These are phyloP conservation scores for Vespertilio murinus DNA, from an alignment of 2,797 vertebrate species.

Conservation along the genomic window DNA sequence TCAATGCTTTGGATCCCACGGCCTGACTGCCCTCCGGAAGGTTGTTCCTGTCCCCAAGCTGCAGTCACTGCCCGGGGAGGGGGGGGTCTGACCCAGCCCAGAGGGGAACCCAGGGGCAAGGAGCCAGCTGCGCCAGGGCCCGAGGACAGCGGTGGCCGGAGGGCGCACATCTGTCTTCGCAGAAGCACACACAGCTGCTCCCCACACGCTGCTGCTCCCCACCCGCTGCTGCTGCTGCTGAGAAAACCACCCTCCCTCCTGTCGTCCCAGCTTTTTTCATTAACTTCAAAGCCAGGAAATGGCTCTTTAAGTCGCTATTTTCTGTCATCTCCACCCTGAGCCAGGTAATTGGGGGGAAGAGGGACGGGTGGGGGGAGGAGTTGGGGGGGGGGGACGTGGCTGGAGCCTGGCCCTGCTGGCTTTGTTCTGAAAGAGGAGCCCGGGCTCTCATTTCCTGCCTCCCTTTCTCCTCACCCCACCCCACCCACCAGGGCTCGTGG, in stretches of 20 bases:
- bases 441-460: neutral
- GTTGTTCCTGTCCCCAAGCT: neutral
- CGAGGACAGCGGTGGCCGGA: neutral
- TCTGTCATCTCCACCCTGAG: constrained; percentile 23
- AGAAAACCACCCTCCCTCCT: neutral
- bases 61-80: neutral
- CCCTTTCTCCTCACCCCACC: neutral
- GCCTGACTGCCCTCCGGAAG: neutral
- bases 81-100: neutral
- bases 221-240: neutral
- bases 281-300: constrained; percentile 58
- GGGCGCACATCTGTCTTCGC: neutral
- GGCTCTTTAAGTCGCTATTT: neutral
- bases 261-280: neutral
- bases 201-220: neutral
- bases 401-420: neutral
- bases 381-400: neutral
- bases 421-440: constrained; percentile 21
- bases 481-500: neutral
- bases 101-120: neutral
- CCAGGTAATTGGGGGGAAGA: constrained; percentile 1
- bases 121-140: neutral
- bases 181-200: neutral
- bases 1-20: neutral
- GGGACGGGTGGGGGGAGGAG: neutral